Percentiles rank a stretch among this genome's conserved stretches.
Conservation (phyloP, 2,888 invertebrate species). For the Emmelina monodactyla region DNA sequence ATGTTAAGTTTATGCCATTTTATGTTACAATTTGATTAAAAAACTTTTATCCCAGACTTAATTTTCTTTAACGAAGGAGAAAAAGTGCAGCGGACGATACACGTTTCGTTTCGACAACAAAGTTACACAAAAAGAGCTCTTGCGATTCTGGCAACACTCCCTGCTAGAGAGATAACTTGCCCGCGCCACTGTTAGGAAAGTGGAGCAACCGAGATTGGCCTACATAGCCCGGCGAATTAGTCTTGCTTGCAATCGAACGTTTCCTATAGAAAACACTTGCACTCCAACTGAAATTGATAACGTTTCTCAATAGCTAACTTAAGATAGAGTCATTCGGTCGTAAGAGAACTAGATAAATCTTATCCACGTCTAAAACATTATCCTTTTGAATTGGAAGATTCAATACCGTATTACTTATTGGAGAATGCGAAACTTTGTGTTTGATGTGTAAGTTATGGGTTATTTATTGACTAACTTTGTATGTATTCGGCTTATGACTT, state of each 20-base stretch:
- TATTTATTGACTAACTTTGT: not conserved
- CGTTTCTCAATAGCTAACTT: constrained; percentile 32
- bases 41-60: constrained; percentile 14
- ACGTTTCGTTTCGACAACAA: constrained; percentile 57
- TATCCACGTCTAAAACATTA: constrained; percentile 11
- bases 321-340: constrained; percentile 13
- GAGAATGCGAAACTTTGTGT: not conserved
- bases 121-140: constrained; percentile 57
- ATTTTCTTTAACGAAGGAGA: not conserved
- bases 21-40: constrained; percentile 35
- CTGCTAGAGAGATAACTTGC: constrained; percentile 55
- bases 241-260: constrained; percentile 50
- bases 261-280: constrained; percentile 47
- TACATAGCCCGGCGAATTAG: constrained; percentile 52
- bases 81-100: constrained; percentile 17
- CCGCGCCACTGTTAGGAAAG: constrained; percentile 61
- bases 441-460: not conserved
- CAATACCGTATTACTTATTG: not conserved
- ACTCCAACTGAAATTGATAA: constrained; percentile 41
- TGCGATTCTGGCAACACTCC: constrained; percentile 48
- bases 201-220: constrained; percentile 56
- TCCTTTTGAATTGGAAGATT: constrained; percentile 2
- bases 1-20: constrained; percentile 22
- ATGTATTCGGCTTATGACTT: too few species aligned
- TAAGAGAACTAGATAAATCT: constrained; percentile 14